These are phyloP conservation scores for Plecotus auritus DNA, from an alignment of 2,113 vertebrate species.

Conservation along the genomic window DNA sequence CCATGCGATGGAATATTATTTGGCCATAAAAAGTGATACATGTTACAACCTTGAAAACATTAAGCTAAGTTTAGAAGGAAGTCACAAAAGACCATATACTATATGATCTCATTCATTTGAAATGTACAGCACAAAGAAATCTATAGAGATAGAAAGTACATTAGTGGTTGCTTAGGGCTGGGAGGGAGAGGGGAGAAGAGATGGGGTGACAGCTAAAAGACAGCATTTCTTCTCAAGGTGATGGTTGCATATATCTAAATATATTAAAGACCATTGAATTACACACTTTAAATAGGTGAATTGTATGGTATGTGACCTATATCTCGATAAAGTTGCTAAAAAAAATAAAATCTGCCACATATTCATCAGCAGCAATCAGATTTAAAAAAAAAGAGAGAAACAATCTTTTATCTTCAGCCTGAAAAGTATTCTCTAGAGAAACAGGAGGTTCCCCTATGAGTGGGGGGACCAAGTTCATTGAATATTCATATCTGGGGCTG, in stretches of 20 bases:
- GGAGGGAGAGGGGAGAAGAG: fast-evolving
- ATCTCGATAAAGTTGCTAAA: background rate
- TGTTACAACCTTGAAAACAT: background rate
- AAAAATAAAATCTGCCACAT: background rate
- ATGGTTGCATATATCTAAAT: background rate
- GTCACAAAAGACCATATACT: background rate
- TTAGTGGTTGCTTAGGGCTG: background rate
- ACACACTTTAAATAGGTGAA: background rate
- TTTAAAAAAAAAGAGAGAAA: background rate
- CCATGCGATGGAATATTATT: fast-evolving
- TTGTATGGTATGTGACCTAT: no score
- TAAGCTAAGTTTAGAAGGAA: background rate
- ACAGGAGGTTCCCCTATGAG: background rate
- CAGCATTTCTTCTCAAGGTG: background rate
- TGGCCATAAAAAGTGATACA: background rate
- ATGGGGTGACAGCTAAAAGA: background rate
- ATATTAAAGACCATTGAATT: background rate
- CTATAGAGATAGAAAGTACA: background rate
- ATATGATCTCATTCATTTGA: background rate
- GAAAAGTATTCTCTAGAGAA: background rate
- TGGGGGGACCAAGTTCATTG: no score
- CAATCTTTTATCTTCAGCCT: background rate
- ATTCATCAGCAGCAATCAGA: background rate
- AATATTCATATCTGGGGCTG: background rate
- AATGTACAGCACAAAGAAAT: background rate